phyloP scores from a whole-genome alignment of 2,888 invertebrate genomes.

The Synergus itoensis region DNA sequence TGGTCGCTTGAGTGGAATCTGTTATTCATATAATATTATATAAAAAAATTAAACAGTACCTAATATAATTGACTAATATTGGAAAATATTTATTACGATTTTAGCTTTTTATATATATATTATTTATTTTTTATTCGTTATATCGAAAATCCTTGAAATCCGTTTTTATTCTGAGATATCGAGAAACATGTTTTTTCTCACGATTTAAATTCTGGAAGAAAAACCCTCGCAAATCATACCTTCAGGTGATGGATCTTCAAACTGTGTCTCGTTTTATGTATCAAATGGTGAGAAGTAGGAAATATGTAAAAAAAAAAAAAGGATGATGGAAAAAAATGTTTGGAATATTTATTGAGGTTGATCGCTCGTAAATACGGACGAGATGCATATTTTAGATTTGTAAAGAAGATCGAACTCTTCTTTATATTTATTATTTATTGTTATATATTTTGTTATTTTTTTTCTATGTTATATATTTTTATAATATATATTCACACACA shows the following conservation, averaged over 20 bases:
- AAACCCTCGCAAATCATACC: background rate
- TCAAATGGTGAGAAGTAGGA: background rate
- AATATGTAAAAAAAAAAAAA: background rate
- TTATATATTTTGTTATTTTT: background rate
- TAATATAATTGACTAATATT: too few relatives aligned
- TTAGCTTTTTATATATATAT: too few relatives aligned
- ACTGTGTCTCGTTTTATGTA: background rate
- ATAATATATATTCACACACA: background rate
- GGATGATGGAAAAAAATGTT: background rate
- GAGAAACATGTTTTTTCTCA: background rate
- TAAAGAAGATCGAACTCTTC: background rate
- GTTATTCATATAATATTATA: background rate
- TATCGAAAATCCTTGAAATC: background rate
- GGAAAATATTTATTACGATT: too few relatives aligned
- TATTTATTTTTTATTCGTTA: background rate
- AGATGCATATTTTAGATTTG: background rate
- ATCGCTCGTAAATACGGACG: background rate
- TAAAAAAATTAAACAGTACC: too few relatives aligned
- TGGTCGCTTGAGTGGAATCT: too few relatives aligned
- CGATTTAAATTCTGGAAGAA: background rate
- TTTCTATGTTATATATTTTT: background rate
- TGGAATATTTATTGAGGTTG: conserved; percentile 7
- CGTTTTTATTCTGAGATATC: background rate
- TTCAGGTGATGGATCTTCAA: background rate
- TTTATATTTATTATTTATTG: too few relatives aligned